Evolutionary conservation across 2,888 invertebrate genomes (phyloP).

Genomic region (Elmis aenea): DNA sequence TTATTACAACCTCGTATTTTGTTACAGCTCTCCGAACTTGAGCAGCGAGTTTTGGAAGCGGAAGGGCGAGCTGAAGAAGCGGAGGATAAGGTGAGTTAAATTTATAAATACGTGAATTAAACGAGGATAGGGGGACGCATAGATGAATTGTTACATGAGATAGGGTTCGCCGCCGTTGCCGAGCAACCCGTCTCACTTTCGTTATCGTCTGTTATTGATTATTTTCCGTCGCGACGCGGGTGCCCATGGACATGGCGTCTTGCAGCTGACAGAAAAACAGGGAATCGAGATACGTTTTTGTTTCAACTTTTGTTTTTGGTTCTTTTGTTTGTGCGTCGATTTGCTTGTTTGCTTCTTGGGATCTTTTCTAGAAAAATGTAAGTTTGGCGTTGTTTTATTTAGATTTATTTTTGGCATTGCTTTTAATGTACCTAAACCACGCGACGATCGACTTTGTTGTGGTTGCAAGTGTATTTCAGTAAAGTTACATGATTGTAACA

Average conservation of each 20-base stretch:
- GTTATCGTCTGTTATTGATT: constrained; percentile 48
- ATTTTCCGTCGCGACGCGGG: constrained; percentile 47
- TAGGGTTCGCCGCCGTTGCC: constrained; percentile 34
- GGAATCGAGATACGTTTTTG: constrained; percentile 29
- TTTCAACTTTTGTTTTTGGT: constrained; percentile 31
- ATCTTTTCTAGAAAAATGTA: constrained; percentile 35
- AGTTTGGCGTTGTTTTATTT: constrained; percentile 25
- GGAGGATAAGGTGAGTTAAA: constrained; percentile 79
- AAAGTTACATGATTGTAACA: no score
- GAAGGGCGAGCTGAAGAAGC: constrained; percentile 90
- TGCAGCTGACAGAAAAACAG: constrained; percentile 46
- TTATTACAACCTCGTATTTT: no score
- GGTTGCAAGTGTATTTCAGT: no score
- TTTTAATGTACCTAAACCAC: no score
- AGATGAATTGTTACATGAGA: constrained; percentile 19
- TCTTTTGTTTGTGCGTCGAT: constrained; percentile 31
- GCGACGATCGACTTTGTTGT: constrained; percentile 19
- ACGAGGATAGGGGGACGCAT: neutral
- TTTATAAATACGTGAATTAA: neutral
- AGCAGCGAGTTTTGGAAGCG: constrained; percentile 87
- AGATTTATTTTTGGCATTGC: no score
- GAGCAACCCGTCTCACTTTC: constrained; percentile 43
- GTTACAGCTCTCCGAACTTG: constrained; percentile 89
- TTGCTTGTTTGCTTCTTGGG: constrained; percentile 30
- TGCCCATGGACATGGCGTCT: constrained; percentile 43